phyloP scores from a whole-genome alignment of 2,113 vertebrate genomes.

The Osmerus eperlanus region DNA sequence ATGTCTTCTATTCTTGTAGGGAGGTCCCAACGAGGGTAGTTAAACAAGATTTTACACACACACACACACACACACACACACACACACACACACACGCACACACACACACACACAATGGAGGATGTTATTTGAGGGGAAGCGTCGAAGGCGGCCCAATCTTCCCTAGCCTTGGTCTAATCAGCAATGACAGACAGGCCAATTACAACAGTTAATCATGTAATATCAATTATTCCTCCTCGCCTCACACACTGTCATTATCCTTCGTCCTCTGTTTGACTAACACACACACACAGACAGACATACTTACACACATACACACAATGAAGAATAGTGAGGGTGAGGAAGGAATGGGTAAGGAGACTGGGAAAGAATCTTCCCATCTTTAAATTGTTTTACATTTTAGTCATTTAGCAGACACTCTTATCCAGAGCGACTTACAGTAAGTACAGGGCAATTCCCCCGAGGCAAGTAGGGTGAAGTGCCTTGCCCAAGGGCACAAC shows the following conservation, averaged over 20 bases:
- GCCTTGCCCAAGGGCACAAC: no score
- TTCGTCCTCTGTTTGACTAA: neutral
- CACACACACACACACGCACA: slow-evolving; percentile 1
- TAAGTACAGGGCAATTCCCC: no score
- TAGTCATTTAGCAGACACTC: no score
- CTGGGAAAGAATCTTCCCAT: neutral
- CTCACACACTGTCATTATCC: slow-evolving; percentile 14
- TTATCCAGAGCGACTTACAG: no score
- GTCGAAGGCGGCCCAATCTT: slow-evolving; percentile 31
- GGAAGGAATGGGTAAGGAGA: neutral
- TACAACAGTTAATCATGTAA: slow-evolving; percentile 49
- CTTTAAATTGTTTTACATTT: neutral
- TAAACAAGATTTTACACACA: neutral
- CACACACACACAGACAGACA: neutral
- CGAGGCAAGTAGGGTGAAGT: no score
- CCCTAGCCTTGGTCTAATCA: slow-evolving; percentile 40
- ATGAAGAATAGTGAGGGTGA: neutral
- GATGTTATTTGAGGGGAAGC: slow-evolving; percentile 20
- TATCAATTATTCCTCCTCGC: slow-evolving; percentile 50
- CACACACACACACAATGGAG: slow-evolving; percentile 1
- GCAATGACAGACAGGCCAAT: slow-evolving; percentile 41
- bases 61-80: neutral
- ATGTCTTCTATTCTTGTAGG: no score
- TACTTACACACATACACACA: neutral
- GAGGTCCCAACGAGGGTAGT: no score